Evolutionary conservation across 2,888 invertebrate genomes (phyloP), one percentile per base, ranked within the genome.

Genomic region (Pseudococcus longispinus): DNA sequence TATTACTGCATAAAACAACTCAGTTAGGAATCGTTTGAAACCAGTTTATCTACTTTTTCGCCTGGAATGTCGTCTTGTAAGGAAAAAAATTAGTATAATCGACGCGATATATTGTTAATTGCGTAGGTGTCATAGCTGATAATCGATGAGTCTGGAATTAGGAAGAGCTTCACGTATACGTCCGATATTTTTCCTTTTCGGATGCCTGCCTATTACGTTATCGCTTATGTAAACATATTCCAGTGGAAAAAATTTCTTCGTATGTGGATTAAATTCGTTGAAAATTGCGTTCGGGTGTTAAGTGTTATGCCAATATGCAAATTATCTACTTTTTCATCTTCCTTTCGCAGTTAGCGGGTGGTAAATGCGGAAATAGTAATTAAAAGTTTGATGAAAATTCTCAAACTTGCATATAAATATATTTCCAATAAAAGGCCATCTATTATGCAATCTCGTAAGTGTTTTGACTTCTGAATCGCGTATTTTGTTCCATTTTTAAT

Each of bases 21-120:
- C 42, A 80, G 77, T 80, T 80, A 80, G 42, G 77, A 80, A 80
- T 80, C 77, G 29, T 80, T 42, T n/a, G 9, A 80, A 80, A 80
- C 77, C 77, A 80, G 77, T 80, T 80, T 80, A 80, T 80, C 77
- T 80, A 80, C 77, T 80, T 80, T 80, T 80, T 80, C 77, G 77
- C 77, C 20, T 80, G 77, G 77, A 80, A 80, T 80, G 77, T 80
- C 18, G 42, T 80, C 77, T 23, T 20, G 77, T 42, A n/a, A 80
- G 42, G 77, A 80, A 80, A 80, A 55, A 80, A 80, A 80, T 42
- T 42, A 11, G 77, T 80, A 80, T 80, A 80, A 42, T 80, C 37
- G 77, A 42, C 77, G 77, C 37, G 77, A 80, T 80, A 80, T 80
- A 80, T 42, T 80, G 77, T 80, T 80, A 80, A 80, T 80, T 80